Evolutionary conservation across 1,140 invertebrate species (phyloP).

Genomic region (Papilio xuthus): DNA sequence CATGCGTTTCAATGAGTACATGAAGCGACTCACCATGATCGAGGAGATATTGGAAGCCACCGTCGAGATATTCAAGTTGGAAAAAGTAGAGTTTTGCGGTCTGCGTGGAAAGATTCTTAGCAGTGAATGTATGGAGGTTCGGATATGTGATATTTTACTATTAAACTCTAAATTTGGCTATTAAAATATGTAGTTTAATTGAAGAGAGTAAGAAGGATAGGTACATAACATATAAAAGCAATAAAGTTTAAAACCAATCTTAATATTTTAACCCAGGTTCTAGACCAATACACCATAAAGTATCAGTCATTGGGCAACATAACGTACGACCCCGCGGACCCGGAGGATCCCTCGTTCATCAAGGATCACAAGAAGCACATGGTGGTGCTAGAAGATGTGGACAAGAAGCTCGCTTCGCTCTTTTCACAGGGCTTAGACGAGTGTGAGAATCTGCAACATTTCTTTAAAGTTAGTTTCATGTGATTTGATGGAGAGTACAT

Average conservation of each 20-base stretch:
- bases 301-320: constrained; percentile 87
- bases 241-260: neutral
- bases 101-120: constrained; percentile 87
- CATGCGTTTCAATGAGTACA: constrained; percentile 85
- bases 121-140: constrained; percentile 78
- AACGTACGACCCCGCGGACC: constrained; percentile 80
- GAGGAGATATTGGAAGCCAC: constrained; percentile 87
- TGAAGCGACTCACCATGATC: constrained; percentile 83
- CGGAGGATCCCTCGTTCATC: constrained; percentile 85
- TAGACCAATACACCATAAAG: constrained; percentile 87
- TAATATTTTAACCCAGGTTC: constrained; percentile 62
- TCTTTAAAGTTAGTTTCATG: constrained; percentile 75
- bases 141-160: neutral
- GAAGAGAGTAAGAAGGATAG: no score
- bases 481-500: neutral
- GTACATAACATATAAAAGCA: no score
- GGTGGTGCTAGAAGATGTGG: constrained; percentile 84
- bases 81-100: constrained; percentile 93
- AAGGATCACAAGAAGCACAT: constrained; percentile 84
- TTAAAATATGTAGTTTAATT: neutral
- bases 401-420: constrained; percentile 88
- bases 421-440: constrained; percentile 90
- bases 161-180: neutral
- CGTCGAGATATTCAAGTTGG: constrained; percentile 92
- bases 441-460: constrained; percentile 86